A percentile compares a stretch with the other conserved stretches of the same genome.
Conservation (phyloP, 2,888 invertebrate species). For the Oxystoma pomonae region DNA sequence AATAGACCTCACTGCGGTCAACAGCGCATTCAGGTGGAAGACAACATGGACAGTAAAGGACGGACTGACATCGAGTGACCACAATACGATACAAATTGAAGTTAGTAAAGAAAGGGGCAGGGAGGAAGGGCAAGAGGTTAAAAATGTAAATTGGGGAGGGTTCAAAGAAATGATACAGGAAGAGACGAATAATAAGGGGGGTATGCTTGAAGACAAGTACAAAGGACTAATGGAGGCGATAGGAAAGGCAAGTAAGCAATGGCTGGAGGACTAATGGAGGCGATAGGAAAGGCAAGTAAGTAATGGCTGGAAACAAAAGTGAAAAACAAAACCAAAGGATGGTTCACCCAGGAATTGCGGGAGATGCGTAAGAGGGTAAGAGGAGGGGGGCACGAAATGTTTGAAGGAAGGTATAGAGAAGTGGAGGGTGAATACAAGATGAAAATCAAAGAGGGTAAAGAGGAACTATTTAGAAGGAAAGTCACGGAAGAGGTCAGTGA, state of each 20-base stretch:
- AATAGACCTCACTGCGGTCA: neutral
- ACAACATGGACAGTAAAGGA: neutral
- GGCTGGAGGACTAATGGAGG: neutral
- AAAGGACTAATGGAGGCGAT: neutral
- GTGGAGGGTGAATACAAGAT: too few relatives aligned
- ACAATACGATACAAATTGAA: neutral
- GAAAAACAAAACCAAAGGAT: neutral
- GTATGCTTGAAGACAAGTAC: neutral
- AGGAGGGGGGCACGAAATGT: too few relatives aligned
- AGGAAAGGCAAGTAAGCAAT: neutral
- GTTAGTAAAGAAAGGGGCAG: neutral
- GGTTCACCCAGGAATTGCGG: neutral
- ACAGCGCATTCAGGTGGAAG: neutral
- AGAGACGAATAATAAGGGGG: neutral
- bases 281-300: neutral
- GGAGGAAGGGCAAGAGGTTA: neutral
- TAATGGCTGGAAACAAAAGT: neutral
- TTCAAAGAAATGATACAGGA: neutral
- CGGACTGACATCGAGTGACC: neutral
- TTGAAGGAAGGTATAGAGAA: too few relatives aligned
- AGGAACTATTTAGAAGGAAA: too few relatives aligned
- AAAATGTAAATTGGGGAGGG: neutral
- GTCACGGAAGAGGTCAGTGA: too few relatives aligned
- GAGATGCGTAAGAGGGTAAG: too few relatives aligned
- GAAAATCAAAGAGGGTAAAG: too few relatives aligned